Base-by-base conservation (phyloP, 2,888 invertebrate species). In the Lingula anatina region DNA sequence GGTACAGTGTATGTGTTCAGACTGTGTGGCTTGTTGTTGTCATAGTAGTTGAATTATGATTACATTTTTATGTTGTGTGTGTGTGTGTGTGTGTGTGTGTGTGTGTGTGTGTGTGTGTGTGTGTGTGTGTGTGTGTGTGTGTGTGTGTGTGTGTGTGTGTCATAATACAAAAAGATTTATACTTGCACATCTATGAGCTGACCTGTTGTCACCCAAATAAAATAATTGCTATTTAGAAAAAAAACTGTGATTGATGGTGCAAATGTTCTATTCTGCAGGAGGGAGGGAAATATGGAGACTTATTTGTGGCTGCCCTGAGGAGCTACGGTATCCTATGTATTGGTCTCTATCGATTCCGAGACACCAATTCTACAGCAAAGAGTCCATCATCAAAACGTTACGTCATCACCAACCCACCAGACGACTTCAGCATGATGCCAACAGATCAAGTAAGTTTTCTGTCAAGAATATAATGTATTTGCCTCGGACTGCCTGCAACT, bases 391-490 rank as follows among this genome's bases (percentile, higher is more conserved):
- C 95, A 90, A 99, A 99, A 81, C 86, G 99, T 78, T 99, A 97
- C 81, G 99, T 99, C 78, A 97, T 99, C 80, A 99, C 99, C 49
- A 99, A 99, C 84, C 99, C 99, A 71, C 95, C 97, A 48, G 94
- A 95, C 80, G 96, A 99, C 81, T 94, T 99, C 81, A 88, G 89
- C 63, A 82, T 99, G 78, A 83, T 96, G 79, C 92, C 92, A 61
- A 95, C 96, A 66, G 99, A 99, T 84, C 94, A 95, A 88, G 96
- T 96, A 78, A 71, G 68, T 43, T n/a, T n/a, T n/a, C n/a, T n/a
- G n/a, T n/a, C n/a, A n/a, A n/a, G n/a, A n/a, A n/a, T n/a, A n/a
- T n/a, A n/a, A n/a, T 23, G 21, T 26, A 12, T 52, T 47, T 24
- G n/a, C n/a, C n/a, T n/a, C n/a, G n/a, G n/a, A n/a, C n/a, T n/a